These are phyloP conservation scores for Drosophila tripunctata DNA, from an alignment of 2,888 invertebrate species.

Conservation along the genomic window DNA sequence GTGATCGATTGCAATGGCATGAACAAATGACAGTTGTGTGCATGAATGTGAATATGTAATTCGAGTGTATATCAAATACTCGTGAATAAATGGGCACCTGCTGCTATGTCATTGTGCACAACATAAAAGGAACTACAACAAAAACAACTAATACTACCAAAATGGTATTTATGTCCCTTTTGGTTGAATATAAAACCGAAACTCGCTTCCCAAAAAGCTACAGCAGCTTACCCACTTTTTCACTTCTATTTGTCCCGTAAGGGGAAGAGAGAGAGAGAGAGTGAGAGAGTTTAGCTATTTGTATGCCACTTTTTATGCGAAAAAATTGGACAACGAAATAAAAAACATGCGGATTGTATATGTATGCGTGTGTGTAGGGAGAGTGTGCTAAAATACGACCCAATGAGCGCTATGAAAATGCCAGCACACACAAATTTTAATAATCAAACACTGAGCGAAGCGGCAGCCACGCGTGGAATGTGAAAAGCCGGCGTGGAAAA, in stretches of 20 bases:
- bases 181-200: conserved; percentile 33
- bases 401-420: conserved; percentile 72
- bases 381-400: conserved; percentile 50
- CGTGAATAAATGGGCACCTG: conserved; percentile 19
- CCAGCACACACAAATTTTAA: conserved; percentile 72
- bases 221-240: conserved; percentile 26
- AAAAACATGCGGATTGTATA: background rate
- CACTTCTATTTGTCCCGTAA: conserved; percentile 39
- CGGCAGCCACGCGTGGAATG: conserved; percentile 71
- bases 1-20: conserved; percentile 17
- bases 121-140: background rate
- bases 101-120: conserved; percentile 1
- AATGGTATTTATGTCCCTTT: conserved; percentile 17
- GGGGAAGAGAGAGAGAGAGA: conserved; percentile 14
- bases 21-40: background rate
- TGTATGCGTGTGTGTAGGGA: background rate
- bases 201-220: conserved; percentile 22
- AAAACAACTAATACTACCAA: too few species aligned
- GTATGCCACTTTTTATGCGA: conserved; percentile 36
- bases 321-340: conserved; percentile 38
- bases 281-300: conserved; percentile 47
- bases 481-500: conserved; percentile 63
- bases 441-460: conserved; percentile 63
- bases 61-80: conserved; percentile 11
- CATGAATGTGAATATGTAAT: conserved; percentile 24